phyloP scores from a whole-genome alignment of 2,113 vertebrate genomes.

The Fregetta grallaria region DNA sequence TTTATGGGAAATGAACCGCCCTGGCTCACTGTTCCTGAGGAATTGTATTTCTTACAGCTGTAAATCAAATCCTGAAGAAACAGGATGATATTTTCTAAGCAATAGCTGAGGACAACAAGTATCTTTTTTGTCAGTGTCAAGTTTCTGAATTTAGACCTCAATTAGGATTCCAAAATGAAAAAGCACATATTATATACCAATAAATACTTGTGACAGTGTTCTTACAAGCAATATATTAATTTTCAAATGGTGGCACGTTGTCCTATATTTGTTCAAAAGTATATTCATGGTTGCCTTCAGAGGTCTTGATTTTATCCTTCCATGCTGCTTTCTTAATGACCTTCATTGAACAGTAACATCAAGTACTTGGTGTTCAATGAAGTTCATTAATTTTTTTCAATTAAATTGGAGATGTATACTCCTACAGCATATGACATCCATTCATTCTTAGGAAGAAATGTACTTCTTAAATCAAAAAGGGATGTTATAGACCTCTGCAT shows the following conservation, averaged over 20 bases:
- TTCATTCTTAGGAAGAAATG: conserved; percentile 53
- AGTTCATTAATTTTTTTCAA: background rate
- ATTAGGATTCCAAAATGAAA: conserved; percentile 68
- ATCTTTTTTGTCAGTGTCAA: conserved; percentile 34
- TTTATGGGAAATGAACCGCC: conserved; percentile 69
- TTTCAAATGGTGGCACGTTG: conserved; percentile 18
- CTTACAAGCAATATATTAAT: conserved; percentile 15
- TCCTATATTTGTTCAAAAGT: background rate
- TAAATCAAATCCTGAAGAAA: conserved; percentile 71
- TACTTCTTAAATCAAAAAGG: conserved; percentile 9
- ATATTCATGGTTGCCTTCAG: conserved; percentile 11
- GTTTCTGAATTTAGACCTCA: conserved; percentile 70
- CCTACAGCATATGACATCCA: background rate
- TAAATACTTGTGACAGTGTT: background rate
- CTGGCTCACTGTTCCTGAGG: conserved; percentile 45
- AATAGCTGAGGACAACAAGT: conserved; percentile 49
- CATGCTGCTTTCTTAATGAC: conserved; percentile 14
- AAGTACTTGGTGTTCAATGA: background rate
- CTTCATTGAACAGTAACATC: background rate
- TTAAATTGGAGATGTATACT: conserved; percentile 57
- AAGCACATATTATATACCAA: background rate
- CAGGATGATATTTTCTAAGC: conserved; percentile 58
- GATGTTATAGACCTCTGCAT: background rate
- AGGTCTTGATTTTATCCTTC: conserved; percentile 20
- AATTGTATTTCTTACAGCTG: conserved; percentile 69